These are phyloP conservation scores for Catostomus latipinnis DNA, from an alignment of 2,797 vertebrate species.

Conservation along the genomic window DNA sequence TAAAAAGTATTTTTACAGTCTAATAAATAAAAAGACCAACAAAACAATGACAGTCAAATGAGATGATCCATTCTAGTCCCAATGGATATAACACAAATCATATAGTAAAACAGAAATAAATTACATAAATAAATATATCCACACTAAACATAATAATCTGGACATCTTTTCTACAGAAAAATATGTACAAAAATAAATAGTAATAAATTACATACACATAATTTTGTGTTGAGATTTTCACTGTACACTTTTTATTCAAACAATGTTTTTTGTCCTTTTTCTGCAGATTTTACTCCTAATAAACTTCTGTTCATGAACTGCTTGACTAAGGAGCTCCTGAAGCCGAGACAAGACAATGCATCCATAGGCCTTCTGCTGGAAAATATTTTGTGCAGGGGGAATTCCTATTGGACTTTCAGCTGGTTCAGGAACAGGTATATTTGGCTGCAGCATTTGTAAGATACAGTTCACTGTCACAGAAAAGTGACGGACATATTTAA, in stretches of 20 bases:
- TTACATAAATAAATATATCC: slow-evolving; percentile 56
- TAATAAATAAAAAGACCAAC: background rate
- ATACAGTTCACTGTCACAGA: slow-evolving; percentile 52
- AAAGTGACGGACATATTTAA: slow-evolving; percentile 44
- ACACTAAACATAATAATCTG: background rate
- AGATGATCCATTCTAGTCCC: background rate
- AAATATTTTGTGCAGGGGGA: slow-evolving; percentile 75
- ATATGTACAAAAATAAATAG: slow-evolving; percentile 71
- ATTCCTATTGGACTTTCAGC: slow-evolving; percentile 66
- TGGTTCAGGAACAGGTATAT: slow-evolving; percentile 71
- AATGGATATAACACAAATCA: background rate
- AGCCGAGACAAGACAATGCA: slow-evolving; percentile 78
- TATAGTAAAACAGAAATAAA: slow-evolving; percentile 42
- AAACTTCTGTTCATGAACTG: slow-evolving; percentile 67
- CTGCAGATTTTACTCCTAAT: slow-evolving; percentile 66
- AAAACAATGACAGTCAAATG: background rate
- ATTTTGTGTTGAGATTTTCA: background rate
- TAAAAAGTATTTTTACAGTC: background rate
- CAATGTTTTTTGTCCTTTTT: slow-evolving; percentile 39
- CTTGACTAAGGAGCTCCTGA: slow-evolving; percentile 70
- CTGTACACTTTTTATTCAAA: background rate
- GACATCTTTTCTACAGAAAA: background rate
- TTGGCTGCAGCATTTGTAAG: slow-evolving; percentile 75
- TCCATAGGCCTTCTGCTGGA: slow-evolving; percentile 84
- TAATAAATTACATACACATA: slow-evolving; percentile 77